phyloP scores from a whole-genome alignment of 1,140 invertebrate genomes.

The Anagrus nilaparvatae region DNA sequence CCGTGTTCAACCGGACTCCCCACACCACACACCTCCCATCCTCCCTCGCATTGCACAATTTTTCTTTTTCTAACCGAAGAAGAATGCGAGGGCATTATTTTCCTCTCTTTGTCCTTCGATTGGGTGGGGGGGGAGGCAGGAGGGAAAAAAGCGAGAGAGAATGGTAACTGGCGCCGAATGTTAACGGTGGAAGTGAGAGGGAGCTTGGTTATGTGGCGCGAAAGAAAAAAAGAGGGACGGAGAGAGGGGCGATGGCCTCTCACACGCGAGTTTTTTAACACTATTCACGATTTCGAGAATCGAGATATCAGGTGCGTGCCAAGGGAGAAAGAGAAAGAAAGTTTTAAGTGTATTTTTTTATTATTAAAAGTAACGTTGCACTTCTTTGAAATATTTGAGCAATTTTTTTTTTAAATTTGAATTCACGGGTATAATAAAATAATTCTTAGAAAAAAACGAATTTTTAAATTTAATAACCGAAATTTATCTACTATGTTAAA shows the following conservation, averaged over 20 bases:
- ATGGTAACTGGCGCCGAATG: too few species aligned
- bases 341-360: too few species aligned
- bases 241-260: conserved; percentile 2
- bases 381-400: too few species aligned
- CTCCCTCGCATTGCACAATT: background rate
- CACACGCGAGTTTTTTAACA: too few species aligned
- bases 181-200: background rate
- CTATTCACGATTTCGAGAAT: conserved; percentile 2
- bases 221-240: background rate
- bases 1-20: background rate
- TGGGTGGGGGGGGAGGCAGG: conserved; percentile 4
- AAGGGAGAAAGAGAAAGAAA: too few species aligned
- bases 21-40: background rate
- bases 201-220: background rate
- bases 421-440: too few species aligned
- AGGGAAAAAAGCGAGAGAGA: conserved; percentile 3
- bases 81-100: too few species aligned
- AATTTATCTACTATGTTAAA: too few species aligned
- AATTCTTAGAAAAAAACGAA: too few species aligned
- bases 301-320: conserved; percentile 7
- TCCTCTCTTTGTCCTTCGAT: conserved; percentile 4
- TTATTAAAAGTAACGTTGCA: too few species aligned
- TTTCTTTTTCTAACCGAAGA: conserved; percentile 2
- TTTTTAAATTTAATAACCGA: too few species aligned
- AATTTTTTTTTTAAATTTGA: too few species aligned